Percentiles rank a stretch among this genome's conserved stretches.
Conservation (phyloP, 2,888 invertebrate genomes). For the Ectropis crepuscularia region DNA sequence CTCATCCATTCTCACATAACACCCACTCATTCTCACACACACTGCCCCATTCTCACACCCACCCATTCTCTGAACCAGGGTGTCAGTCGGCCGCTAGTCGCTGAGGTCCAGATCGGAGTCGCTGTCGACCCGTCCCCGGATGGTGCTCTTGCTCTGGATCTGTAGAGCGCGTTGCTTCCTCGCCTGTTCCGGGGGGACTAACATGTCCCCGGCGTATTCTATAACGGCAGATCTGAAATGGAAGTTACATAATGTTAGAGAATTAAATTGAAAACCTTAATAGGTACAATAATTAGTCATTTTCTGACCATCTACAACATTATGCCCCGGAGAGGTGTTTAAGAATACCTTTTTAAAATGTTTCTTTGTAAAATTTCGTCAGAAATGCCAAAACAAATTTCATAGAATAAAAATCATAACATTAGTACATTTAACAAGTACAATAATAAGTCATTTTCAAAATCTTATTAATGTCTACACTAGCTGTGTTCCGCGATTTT, state of each 20-base stretch:
- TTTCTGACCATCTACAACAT: too few relatives aligned
- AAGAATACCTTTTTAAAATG: too few relatives aligned
- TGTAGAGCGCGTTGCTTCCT: slow-evolving; percentile 72
- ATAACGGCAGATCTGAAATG: slow-evolving; percentile 84
- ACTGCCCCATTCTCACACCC: background rate
- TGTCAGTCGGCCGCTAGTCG: slow-evolving; percentile 61
- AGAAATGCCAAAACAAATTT: too few relatives aligned
- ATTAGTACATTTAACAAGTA: background rate
- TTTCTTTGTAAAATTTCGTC: too few relatives aligned
- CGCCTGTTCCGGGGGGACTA: slow-evolving; percentile 85
- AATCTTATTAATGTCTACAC: too few relatives aligned
- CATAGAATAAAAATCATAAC: too few relatives aligned
- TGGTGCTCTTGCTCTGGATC: slow-evolving; percentile 81
- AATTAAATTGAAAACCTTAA: too few relatives aligned
- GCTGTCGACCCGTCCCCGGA: slow-evolving; percentile 74
- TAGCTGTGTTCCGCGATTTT: too few relatives aligned
- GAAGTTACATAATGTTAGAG: too few relatives aligned
- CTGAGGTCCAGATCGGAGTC: slow-evolving; percentile 84
- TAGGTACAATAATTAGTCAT: too few relatives aligned
- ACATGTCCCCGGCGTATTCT: slow-evolving; percentile 88
- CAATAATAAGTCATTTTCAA: too few relatives aligned
- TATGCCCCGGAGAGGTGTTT: too few relatives aligned
- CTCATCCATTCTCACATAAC: background rate
- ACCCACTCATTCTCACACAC: background rate
- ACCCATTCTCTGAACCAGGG: background rate